Evolutionary conservation across 2,797 vertebrate species (phyloP).

Genomic region (Neomorphus geoffroyi): DNA sequence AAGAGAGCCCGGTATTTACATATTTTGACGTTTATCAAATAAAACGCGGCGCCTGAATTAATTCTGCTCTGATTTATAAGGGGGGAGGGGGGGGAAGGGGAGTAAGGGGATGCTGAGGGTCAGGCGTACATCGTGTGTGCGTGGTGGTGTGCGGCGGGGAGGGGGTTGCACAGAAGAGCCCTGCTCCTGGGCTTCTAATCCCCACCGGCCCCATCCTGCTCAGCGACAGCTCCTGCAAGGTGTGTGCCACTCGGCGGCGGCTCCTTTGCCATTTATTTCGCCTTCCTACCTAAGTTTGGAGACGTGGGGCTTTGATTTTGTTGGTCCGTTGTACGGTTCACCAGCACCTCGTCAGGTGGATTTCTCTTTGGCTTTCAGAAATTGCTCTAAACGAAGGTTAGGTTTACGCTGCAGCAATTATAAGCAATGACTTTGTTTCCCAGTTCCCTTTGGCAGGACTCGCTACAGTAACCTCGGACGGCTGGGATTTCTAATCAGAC

Average conservation of each 20-base stretch:
- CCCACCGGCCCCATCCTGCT: background rate
- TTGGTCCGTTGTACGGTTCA: fast-evolving
- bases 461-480: background rate
- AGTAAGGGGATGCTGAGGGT: background rate
- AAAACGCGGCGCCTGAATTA: conserved; percentile 71
- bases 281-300: background rate
- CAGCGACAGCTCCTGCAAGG: background rate
- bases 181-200: background rate
- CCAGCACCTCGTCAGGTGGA: background rate
- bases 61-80: conserved; percentile 69
- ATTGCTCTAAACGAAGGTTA: background rate
- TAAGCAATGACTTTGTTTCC: conserved; percentile 18
- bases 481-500: background rate
- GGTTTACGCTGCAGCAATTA: background rate
- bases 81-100: background rate
- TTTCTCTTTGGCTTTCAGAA: conserved; percentile 42
- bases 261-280: background rate
- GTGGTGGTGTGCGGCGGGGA: background rate
- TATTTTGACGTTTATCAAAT: conserved; percentile 78
- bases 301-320: background rate
- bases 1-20: conserved; percentile 76
- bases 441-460: background rate
- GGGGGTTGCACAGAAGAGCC: background rate
- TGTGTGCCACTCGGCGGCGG: fast-evolving
- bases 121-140: background rate